These are phyloP conservation scores for Cairina moschata DNA, from an alignment of 2,113 vertebrate genomes.

Conservation along the genomic window DNA sequence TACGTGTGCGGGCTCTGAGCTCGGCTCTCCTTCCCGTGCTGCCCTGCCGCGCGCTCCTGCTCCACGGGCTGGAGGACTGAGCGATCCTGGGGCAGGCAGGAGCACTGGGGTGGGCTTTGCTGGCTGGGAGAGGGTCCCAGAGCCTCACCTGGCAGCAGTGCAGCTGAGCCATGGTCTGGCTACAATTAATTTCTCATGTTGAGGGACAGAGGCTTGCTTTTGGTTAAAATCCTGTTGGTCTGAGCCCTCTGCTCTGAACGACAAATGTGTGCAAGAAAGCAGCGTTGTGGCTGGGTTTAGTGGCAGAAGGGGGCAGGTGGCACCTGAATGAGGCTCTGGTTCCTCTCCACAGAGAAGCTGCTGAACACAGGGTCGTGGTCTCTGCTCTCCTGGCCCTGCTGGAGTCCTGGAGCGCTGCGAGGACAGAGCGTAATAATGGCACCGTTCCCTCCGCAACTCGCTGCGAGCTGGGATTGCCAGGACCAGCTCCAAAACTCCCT, in stretches of 20 bases:
- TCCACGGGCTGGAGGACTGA: background rate
- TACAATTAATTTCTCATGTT: background rate
- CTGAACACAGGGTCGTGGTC: background rate
- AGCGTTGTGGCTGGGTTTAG: background rate
- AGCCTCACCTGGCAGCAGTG: background rate
- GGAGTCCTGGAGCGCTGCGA: background rate
- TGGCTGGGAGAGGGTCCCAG: background rate
- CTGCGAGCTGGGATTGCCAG: rapidly evolving
- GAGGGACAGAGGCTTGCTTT: background rate
- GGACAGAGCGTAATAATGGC: background rate
- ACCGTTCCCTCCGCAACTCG: background rate
- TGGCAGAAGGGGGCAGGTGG: background rate
- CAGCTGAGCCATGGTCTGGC: background rate
- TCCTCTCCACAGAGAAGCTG: background rate
- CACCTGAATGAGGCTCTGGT: background rate
- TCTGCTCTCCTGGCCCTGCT: background rate
- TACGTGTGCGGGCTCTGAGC: background rate
- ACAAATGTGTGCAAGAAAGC: rapidly evolving
- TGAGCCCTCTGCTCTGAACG: background rate
- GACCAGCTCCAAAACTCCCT: background rate
- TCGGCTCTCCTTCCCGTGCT: background rate
- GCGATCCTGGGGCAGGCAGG: background rate
- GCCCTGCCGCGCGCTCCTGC: background rate
- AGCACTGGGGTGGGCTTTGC: background rate
- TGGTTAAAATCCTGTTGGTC: rapidly evolving